Conservation (phyloP, 1,140 invertebrate species). For the Drosophila equinoxialis region DNA sequence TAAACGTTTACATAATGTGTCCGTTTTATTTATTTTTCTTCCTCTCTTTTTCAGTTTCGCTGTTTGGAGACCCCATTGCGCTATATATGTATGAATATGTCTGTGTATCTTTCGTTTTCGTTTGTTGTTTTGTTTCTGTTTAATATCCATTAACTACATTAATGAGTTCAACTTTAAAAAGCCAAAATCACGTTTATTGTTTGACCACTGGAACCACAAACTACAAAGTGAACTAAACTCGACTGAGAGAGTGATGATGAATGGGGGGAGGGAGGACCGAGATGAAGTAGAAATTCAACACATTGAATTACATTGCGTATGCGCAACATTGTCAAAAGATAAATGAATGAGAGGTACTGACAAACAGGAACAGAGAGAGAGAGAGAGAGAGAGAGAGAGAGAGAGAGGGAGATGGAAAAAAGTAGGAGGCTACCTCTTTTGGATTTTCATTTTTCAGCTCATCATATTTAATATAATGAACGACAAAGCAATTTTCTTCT, state of each 20-base stretch:
- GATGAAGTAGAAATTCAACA: constrained; percentile 23
- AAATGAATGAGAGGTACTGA: neutral
- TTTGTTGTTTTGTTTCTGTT: constrained; percentile 61
- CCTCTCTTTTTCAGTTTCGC: constrained; percentile 10
- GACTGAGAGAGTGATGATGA: too few relatives aligned
- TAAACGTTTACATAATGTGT: constrained; percentile 31
- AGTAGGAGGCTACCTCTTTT: constrained; percentile 11
- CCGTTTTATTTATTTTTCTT: neutral
- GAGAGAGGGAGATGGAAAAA: neutral
- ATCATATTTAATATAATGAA: constrained; percentile 39
- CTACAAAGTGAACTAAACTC: constrained; percentile 1
- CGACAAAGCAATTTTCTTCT: constrained; percentile 46
- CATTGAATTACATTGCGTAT: constrained; percentile 41
- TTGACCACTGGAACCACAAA: constrained; percentile 58
- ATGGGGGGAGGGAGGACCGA: too few relatives aligned
- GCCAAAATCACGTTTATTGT: constrained; percentile 65
- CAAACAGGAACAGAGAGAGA: neutral
- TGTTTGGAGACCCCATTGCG: constrained; percentile 16
- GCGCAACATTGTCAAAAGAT: constrained; percentile 25
- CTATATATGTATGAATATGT: neutral
- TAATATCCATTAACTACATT: constrained; percentile 76
- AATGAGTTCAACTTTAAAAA: constrained; percentile 57
- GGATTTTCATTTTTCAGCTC: constrained; percentile 49
- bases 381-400: neutral
- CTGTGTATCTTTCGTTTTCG: constrained; percentile 21